A percentile compares a stretch with the other conserved stretches of the same genome.
Conservation (phyloP, 1,140 invertebrate genomes). For the Aplysia californica region DNA sequence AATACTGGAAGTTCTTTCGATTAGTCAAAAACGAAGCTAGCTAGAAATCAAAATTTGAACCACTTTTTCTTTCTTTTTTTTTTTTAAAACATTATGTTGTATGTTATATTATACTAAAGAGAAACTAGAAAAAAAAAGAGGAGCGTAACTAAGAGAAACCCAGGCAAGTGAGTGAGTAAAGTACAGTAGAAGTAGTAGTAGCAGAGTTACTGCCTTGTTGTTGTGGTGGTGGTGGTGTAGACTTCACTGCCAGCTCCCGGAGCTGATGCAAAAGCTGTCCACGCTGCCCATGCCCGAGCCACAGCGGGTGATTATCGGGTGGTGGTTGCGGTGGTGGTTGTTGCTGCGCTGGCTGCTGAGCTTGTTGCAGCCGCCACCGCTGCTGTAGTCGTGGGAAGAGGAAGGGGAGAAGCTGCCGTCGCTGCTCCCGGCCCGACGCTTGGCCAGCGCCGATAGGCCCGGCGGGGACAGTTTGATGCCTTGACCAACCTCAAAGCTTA, state of each 20-base stretch:
- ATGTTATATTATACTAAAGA: too few relatives aligned
- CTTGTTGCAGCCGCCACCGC: conserved; percentile 14
- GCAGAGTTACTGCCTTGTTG: neutral
- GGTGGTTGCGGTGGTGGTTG: neutral
- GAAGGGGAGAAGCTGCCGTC: neutral
- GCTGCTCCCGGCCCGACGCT: conserved; percentile 73
- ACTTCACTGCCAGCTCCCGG: conserved; percentile 33
- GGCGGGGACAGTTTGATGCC: conserved; percentile 85
- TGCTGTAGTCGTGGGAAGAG: neutral
- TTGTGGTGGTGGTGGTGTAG: neutral
- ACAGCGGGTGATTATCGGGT: neutral
- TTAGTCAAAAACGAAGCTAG: too few relatives aligned
- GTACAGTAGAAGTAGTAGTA: neutral
- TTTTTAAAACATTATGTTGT: too few relatives aligned
- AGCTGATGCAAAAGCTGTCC: conserved; percentile 29
- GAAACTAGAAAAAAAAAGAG: neutral
- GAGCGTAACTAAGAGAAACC: neutral
- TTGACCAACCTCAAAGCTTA: conserved; percentile 33
- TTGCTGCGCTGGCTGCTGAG: neutral
- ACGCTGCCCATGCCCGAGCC: conserved; percentile 22
- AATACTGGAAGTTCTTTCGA: too few relatives aligned
- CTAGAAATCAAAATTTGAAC: neutral
- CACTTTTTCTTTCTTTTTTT: neutral
- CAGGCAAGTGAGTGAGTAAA: neutral
- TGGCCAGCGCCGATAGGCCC: conserved; percentile 83